Evolutionary conservation across 2,888 invertebrate genomes (phyloP), one percentile per base, ranked within the genome.

Genomic region (Endotricha flammealis): DNA sequence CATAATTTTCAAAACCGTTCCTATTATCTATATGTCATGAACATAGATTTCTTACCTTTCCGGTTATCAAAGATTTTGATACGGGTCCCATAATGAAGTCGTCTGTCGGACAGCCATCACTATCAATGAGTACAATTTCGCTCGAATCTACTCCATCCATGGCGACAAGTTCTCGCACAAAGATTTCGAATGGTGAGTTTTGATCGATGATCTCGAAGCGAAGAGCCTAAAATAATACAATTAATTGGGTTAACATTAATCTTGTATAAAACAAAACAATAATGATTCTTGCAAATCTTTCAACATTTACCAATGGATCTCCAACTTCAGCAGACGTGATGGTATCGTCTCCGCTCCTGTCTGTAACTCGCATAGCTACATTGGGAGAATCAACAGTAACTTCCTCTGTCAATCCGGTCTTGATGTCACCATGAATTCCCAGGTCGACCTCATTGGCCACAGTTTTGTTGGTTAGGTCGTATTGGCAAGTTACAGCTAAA

Each of bases 121-220:
- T 93, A 75, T 97, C 97, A 71, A 97, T 95, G 39, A 97, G 90
- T 38, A 95, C 93, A 58, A 97, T 96, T 88, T 97, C 96, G 66
- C 95, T 95, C 53, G 94, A 94, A 73, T 96, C 96, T 32, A 95
- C 93, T 33, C 96, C 97, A 70, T 97, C 97, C 94, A 97, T 93
- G 36, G 97, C 97, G 39, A 97, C 95, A 63, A 97, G 88, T 81
- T 97, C 96, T 44, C 96, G 91, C 17, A 97, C 96, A 72, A 97
- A 97, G 65, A 97, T 97, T 85, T 97, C 97, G 86, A 95, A 97
- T 16, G 97, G 97, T 62, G 95, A 96, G 85, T 95, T 94, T 64
- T 92, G 93, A 74, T 97, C 96, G 75, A 96, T 89, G 61, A 97
- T 96, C 83, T 96, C 96, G 87, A 97, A 97, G 68, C 94, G 92